Percentiles rank a stretch among this genome's conserved stretches.
phyloP scores from a whole-genome alignment of 2,113 vertebrate genomes.

The Melanerpes formicivorus region DNA sequence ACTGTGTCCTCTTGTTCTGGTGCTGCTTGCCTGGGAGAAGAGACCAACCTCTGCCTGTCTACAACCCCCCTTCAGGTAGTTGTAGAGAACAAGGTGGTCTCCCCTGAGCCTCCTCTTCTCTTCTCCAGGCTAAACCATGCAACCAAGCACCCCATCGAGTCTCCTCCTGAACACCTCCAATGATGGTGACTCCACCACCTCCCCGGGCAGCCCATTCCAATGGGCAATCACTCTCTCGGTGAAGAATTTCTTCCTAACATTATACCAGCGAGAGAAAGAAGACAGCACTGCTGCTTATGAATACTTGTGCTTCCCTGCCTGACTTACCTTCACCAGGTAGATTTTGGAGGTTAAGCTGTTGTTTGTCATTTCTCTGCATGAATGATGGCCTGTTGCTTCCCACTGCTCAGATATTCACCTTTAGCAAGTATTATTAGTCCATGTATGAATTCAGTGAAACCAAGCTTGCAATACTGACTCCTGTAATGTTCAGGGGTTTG shows the following conservation, averaged over 20 bases:
- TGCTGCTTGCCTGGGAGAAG: too few relatives aligned
- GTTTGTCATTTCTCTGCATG: background rate
- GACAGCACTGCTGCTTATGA: background rate
- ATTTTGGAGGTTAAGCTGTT: background rate
- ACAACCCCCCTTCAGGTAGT: too few relatives aligned
- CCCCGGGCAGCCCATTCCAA: too few relatives aligned
- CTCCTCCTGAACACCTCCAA: too few relatives aligned
- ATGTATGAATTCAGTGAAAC: background rate
- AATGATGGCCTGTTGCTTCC: background rate
- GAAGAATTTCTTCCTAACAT: background rate
- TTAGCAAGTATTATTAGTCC: background rate
- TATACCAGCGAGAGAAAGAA: background rate
- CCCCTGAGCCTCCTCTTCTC: too few relatives aligned
- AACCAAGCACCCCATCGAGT: too few relatives aligned
- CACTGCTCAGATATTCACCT: background rate
- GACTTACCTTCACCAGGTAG: background rate
- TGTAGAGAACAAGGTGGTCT: too few relatives aligned
- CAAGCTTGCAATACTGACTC: background rate
- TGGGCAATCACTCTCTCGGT: too few relatives aligned
- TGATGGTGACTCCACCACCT: too few relatives aligned
- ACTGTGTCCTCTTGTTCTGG: too few relatives aligned
- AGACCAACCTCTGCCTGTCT: too few relatives aligned
- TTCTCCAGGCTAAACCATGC: too few relatives aligned
- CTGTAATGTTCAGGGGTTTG: background rate
- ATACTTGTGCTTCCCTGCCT: background rate